Percentiles rank a stretch among this genome's conserved stretches.
Evolutionary conservation across 2,797 vertebrate species (phyloP).

Genomic region (Melanotaenia boesemani): DNA sequence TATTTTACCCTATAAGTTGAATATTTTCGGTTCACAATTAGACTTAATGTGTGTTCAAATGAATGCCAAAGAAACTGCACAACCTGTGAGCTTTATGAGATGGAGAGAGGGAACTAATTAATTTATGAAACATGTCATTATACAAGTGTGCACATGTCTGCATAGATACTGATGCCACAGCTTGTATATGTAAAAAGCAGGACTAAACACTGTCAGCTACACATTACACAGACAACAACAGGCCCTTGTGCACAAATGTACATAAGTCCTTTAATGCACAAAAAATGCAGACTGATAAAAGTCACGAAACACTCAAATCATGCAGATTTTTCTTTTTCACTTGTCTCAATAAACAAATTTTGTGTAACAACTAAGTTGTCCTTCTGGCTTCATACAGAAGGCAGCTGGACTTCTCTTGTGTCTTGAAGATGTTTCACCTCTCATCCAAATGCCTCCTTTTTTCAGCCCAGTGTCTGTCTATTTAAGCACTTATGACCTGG

Average conservation of each 20-base stretch:
- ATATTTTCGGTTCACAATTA: constrained; percentile 47
- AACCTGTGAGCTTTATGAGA: background rate
- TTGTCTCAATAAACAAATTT: background rate
- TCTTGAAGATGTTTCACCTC: constrained; percentile 5
- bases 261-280: background rate
- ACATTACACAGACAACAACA: background rate
- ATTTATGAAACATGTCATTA: constrained; percentile 9
- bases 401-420: background rate
- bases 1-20: constrained; percentile 25
- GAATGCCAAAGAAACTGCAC: constrained; percentile 9
- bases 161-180: background rate
- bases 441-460: background rate
- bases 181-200: background rate
- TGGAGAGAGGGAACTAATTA: background rate
- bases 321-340: background rate
- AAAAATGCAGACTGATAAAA: no score
- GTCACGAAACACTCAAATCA: background rate
- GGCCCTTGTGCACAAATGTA: background rate
- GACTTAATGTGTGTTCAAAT: constrained; percentile 49
- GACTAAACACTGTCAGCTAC: background rate
- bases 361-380: background rate
- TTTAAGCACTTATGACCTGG: background rate
- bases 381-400: background rate
- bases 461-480: background rate
- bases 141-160: constrained; percentile 6